phyloP scores from a whole-genome alignment of 2,113 vertebrate genomes.

The Phocoena phocoena region DNA sequence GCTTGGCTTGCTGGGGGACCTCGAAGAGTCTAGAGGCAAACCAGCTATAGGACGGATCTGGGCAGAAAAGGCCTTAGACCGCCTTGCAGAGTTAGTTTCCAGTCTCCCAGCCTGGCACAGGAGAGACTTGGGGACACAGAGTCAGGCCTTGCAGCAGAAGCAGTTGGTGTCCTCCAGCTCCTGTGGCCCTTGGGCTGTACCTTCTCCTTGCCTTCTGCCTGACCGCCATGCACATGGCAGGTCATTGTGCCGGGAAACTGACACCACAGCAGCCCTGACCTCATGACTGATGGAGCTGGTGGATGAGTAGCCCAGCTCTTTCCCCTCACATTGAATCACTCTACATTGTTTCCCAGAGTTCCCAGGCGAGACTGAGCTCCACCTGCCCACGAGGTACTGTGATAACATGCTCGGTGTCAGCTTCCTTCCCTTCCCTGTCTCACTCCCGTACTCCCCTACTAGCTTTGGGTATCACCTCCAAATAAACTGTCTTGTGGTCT shows the following conservation, averaged over 20 bases:
- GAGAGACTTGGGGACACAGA: not conserved
- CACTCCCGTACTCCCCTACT: accelerated
- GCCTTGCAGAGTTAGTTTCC: not conserved
- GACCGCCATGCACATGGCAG: not conserved
- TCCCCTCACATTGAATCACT: not conserved
- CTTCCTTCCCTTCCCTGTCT: not conserved
- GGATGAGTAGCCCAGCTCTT: not conserved
- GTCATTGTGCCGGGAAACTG: not conserved
- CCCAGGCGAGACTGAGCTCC: not conserved
- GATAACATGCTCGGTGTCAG: not conserved
- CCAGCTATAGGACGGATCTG: not conserved
- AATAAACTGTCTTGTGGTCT: not conserved
- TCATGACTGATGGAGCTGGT: not conserved
- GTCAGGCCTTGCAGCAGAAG: not conserved
- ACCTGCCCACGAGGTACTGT: not conserved
- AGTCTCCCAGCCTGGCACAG: not conserved
- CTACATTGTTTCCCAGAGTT: not conserved
- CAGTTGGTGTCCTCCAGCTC: accelerated
- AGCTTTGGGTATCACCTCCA: not conserved
- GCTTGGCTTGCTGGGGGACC: too few species aligned
- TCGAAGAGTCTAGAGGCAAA: too few species aligned
- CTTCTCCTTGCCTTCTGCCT: not conserved
- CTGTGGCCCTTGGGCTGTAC: not conserved
- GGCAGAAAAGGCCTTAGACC: not conserved
- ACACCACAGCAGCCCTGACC: not conserved